Base-by-base conservation (phyloP, 2,113 vertebrate genomes). In the Aspidoscelis tigris region DNA sequence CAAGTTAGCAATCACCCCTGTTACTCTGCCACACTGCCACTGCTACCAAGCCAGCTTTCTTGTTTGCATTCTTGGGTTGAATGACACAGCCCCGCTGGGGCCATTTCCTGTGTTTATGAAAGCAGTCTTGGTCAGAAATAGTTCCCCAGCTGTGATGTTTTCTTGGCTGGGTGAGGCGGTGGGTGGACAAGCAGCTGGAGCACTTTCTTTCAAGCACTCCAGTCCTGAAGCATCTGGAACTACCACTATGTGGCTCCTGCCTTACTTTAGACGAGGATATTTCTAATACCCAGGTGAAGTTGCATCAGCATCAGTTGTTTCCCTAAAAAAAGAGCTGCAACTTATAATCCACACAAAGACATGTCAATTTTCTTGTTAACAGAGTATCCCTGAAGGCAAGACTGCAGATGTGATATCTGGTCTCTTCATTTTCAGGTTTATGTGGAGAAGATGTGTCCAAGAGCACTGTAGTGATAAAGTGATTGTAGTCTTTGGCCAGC, bases 391-490 rank as follows among this genome's bases (percentile, higher is more conserved):
- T 3, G 76, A 22, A 3, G 81, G 78, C 39, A 65, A 73, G 71
- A 74, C 58, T 0, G 0, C 89, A 93, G 90, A 90, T 92, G 92
- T 78, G 0, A 86, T 86, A 55, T 80, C 86, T 88, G 90, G 90
- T 85, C 90, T 76, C 69, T 90, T 83, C 86, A 83, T 80, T 61
- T 86, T 76, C 72, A 74, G 66, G 81, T 81, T 64, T 0, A 0
- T 88, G 77, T 83, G 82, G 21, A 74, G 83, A 88, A 85, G 86
- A 87, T 90, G 81, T 90, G 84, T 89, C 90, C 91, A 16, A 77
- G 39, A 88, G 87, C 86, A 78, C 80, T 83, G 76, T 0, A 0
- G 85, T 33, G 33, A 88, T 66, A 78, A 8, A 0, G 0, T 78
- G 88, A 86, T 47, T 88, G 76, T 55, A 71, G 70, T 0, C 12